Percentiles rank a stretch among this genome's conserved stretches.
Evolutionary conservation across 2,113 vertebrate species (phyloP).

Genomic region (Dissostichus mawsoni): DNA sequence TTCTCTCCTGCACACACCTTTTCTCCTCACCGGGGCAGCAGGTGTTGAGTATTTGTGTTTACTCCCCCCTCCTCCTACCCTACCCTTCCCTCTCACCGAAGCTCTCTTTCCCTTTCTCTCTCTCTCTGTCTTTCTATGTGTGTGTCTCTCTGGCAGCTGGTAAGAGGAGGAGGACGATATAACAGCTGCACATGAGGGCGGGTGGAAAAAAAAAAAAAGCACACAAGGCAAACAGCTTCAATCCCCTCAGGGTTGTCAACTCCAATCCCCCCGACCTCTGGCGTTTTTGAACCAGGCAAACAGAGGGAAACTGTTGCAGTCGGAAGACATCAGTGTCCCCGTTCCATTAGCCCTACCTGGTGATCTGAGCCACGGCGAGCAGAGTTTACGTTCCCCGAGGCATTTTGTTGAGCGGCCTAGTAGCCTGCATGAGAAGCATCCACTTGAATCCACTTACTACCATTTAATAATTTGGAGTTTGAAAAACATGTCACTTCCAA

Average conservation of each 20-base stretch:
- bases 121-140: conserved; percentile 39
- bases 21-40: conserved; percentile 85
- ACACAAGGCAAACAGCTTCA: conserved; percentile 81
- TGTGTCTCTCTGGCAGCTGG: conserved; percentile 86
- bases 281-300: conserved; percentile 82
- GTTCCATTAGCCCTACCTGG: conserved; percentile 53
- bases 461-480: conserved; percentile 66
- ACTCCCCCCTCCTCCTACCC: conserved; percentile 48
- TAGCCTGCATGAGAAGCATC: conserved; percentile 47
- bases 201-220: conserved; percentile 71
- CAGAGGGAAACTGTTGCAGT: conserved; percentile 82
- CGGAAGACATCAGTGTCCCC: conserved; percentile 68
- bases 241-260: conserved; percentile 84
- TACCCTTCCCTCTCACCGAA: conserved; percentile 51
- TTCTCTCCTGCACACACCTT: conserved; percentile 77
- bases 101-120: conserved; percentile 53
- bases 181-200: conserved; percentile 88
- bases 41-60: conserved; percentile 86
- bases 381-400: conserved; percentile 40
- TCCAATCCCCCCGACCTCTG: conserved; percentile 76
- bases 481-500: conserved; percentile 67
- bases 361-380: conserved; percentile 40
- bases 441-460: conserved; percentile 65
- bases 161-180: conserved; percentile 79
- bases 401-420: conserved; percentile 13